These are phyloP conservation scores for Macroglossus sobrinus DNA, from an alignment of 2,113 vertebrate genomes.

Conservation along the genomic window DNA sequence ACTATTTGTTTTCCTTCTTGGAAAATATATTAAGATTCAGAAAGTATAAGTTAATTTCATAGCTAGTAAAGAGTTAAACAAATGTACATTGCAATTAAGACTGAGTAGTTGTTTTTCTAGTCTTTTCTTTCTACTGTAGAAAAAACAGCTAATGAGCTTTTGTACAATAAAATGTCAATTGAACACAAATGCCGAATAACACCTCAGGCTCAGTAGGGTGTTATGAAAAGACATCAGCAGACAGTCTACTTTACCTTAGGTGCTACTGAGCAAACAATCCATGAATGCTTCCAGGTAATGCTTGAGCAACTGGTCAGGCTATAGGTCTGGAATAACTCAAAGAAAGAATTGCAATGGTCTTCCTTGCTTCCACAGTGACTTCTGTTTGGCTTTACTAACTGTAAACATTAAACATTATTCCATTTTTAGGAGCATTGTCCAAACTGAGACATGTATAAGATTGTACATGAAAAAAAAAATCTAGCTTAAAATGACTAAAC, in stretches of 20 bases:
- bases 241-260: not conserved
- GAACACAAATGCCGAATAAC: conserved; percentile 39
- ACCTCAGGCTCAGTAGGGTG: not conserved
- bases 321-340: not conserved
- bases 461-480: not conserved
- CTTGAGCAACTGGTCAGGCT: not conserved
- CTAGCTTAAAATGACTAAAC: conserved; percentile 3
- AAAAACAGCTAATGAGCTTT: conserved; percentile 62
- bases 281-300: not conserved
- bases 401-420: not conserved
- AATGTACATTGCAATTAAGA: not conserved
- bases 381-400: not conserved
- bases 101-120: not conserved
- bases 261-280: conserved; percentile 8
- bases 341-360: not conserved
- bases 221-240: not conserved
- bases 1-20: not conserved
- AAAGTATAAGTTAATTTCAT: not conserved
- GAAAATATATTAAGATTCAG: conserved; percentile 4
- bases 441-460: not conserved
- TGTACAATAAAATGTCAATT: conserved; percentile 41
- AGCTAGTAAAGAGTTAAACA: not conserved
- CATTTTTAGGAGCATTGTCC: not conserved
- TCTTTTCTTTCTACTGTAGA: not conserved
- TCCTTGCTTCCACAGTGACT: not conserved